A percentile compares a stretch with the other conserved stretches of the same genome.
These are phyloP conservation scores for Chrysemys picta DNA, from an alignment of 2,113 vertebrate genomes.

Conservation along the genomic window DNA sequence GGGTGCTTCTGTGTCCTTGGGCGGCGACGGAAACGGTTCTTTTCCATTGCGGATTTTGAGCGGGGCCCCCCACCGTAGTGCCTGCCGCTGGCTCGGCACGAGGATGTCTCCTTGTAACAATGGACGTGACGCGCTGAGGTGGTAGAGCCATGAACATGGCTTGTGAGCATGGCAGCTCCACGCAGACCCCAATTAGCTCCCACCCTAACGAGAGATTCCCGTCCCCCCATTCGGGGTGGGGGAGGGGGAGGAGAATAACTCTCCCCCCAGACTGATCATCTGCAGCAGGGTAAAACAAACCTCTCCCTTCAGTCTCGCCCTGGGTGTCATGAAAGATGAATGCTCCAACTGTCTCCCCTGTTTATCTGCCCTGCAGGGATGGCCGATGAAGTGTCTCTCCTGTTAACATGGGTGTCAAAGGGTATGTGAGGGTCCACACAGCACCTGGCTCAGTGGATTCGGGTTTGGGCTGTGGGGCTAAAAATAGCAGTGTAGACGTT, in stretches of 20 bases:
- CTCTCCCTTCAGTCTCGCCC: not conserved
- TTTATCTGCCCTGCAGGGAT: not conserved
- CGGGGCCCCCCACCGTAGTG: not conserved
- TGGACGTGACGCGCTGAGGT: not conserved
- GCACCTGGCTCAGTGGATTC: not conserved
- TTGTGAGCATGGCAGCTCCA: not conserved
- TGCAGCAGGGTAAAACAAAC: not conserved
- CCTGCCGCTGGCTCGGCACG: not conserved
- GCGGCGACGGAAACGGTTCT: not conserved
- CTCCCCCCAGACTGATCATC: not conserved
- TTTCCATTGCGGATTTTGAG: not conserved
- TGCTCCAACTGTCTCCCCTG: not conserved
- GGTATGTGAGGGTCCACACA: not conserved
- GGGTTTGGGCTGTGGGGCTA: not conserved
- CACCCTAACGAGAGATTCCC: not conserved
- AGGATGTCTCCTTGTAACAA: not conserved
- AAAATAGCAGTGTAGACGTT: not conserved
- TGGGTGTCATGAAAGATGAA: not conserved
- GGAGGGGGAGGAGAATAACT: no score
- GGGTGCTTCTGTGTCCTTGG: not conserved
- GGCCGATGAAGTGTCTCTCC: no score
- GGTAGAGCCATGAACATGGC: not conserved
- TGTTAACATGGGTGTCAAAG: not conserved
- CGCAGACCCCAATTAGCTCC: not conserved
- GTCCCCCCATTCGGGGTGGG: not conserved